Evolutionary conservation across 1,140 invertebrate species (phyloP).

Genomic region (Lepidostoma basale): DNA sequence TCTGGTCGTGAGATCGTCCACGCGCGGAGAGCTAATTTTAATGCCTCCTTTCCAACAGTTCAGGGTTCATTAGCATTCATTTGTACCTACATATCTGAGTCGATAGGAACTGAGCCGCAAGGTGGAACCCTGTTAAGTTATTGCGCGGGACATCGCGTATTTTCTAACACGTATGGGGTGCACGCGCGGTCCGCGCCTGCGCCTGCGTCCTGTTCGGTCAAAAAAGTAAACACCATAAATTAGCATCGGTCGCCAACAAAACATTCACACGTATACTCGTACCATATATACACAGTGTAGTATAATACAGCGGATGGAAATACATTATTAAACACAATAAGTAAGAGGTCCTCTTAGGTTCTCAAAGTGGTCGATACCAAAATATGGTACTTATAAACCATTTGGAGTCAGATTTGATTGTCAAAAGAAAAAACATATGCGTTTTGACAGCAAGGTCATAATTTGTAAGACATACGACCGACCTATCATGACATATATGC

Average conservation of each 20-base stretch:
- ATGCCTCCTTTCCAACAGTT: slow-evolving; percentile 28
- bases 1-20: slow-evolving; percentile 24
- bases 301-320: too few relatives aligned
- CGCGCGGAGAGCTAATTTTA: slow-evolving; percentile 42
- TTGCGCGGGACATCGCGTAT: slow-evolving; percentile 20
- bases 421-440: too few relatives aligned
- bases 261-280: neutral
- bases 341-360: too few relatives aligned
- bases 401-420: too few relatives aligned
- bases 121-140: slow-evolving; percentile 35
- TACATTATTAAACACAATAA: too few relatives aligned
- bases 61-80: slow-evolving; percentile 44
- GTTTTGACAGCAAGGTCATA: too few relatives aligned
- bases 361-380: too few relatives aligned
- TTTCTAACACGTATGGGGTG: slow-evolving; percentile 1
- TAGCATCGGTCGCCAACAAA: neutral
- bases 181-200: neutral
- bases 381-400: too few relatives aligned
- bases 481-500: too few relatives aligned
- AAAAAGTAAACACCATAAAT: slow-evolving; percentile 16
- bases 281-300: neutral
- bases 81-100: slow-evolving; percentile 43
- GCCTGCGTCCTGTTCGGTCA: neutral
- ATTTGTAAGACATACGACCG: too few relatives aligned
- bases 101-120: slow-evolving; percentile 36